Evolutionary conservation across 2,113 vertebrate genomes (phyloP).

Genomic region (Larimichthys crocea): DNA sequence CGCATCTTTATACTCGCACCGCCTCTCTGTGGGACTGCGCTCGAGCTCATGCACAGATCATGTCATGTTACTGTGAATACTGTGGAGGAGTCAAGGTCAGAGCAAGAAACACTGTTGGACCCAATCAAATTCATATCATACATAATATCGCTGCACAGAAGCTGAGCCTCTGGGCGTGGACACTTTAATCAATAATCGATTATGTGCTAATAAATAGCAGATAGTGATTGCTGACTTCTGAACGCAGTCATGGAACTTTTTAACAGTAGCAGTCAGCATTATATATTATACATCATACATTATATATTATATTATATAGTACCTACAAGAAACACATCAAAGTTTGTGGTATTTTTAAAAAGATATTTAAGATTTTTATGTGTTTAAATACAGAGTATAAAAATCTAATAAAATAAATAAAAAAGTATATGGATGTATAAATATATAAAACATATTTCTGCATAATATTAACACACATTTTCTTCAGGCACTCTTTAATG

Average conservation of each 20-base stretch:
- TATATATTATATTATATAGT: too few relatives aligned
- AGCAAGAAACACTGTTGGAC: neutral
- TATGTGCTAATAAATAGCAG: neutral
- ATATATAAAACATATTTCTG: neutral
- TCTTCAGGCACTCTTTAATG: neutral
- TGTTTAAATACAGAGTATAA: neutral
- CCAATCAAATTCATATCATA: neutral
- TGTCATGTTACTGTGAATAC: neutral
- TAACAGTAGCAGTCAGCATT: too few relatives aligned
- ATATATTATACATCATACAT: too few relatives aligned
- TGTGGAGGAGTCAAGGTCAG: slow-evolving; percentile 33
- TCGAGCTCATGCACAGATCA: neutral
- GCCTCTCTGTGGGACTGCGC: neutral
- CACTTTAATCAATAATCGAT: slow-evolving; percentile 17
- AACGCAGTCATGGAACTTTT: neutral
- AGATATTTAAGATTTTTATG: neutral
- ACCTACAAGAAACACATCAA: neutral
- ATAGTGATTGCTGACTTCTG: neutral
- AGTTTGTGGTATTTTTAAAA: neutral
- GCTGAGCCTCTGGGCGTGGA: neutral
- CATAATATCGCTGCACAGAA: slow-evolving; percentile 43
- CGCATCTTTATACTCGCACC: neutral
- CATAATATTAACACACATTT: neutral
- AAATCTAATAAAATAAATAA: neutral
- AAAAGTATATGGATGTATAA: too few relatives aligned